phyloP scores from a whole-genome alignment of 2,888 invertebrate genomes.

The Tetragnatha montana region DNA sequence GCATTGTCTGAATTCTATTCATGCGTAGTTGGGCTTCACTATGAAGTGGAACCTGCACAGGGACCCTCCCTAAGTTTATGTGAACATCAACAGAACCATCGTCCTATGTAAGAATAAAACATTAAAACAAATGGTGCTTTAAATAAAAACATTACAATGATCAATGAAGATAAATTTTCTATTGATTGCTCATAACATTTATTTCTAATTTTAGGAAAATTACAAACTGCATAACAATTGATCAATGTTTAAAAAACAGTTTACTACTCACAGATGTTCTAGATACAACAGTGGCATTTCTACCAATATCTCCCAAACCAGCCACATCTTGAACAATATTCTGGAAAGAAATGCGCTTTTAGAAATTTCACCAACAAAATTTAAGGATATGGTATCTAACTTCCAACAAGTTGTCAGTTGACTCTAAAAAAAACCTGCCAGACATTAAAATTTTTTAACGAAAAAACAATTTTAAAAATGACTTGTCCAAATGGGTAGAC shows the following conservation, averaged over 20 bases:
- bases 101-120: constrained; percentile 73
- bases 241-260: not conserved
- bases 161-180: too few species aligned
- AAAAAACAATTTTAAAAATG: too few species aligned
- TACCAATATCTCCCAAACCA: constrained; percentile 76
- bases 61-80: constrained; percentile 75
- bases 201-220: not conserved
- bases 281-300: constrained; percentile 76
- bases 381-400: too few species aligned
- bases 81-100: constrained; percentile 77
- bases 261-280: constrained; percentile 73
- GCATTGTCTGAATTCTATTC: constrained; percentile 60
- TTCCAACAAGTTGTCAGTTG: too few species aligned
- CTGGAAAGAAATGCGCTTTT: constrained; percentile 71
- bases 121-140: not conserved
- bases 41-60: constrained; percentile 65
- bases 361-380: too few species aligned
- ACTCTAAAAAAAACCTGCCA: too few species aligned
- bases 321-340: constrained; percentile 76
- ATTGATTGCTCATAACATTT: too few species aligned
- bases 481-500: too few species aligned
- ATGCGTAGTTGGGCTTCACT: constrained; percentile 70
- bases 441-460: too few species aligned
- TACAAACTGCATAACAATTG: not conserved
- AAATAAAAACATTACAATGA: too few species aligned